A percentile compares a stretch with the other conserved stretches of the same genome.
Conservation (phyloP, 1,140 invertebrate species). For the Coelopa frigida region DNA sequence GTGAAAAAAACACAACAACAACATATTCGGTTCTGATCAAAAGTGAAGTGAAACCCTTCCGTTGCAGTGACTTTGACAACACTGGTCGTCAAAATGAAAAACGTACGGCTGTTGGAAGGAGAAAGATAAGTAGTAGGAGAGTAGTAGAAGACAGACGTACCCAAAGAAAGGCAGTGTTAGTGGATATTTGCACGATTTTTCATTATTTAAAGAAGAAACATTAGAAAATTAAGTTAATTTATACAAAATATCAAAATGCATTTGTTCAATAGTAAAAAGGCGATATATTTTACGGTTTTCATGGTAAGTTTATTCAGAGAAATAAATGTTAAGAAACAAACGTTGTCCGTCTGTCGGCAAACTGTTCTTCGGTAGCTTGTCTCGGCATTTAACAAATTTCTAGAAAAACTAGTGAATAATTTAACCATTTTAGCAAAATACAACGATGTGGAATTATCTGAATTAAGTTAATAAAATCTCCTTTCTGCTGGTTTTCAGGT, state of each 20-base stretch:
- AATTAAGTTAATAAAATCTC: slow-evolving; percentile 1
- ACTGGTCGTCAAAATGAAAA: too few species aligned
- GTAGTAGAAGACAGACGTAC: too few species aligned
- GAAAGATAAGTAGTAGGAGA: too few species aligned
- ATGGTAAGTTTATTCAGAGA: slow-evolving; percentile 14
- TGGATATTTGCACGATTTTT: too few species aligned
- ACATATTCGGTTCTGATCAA: too few species aligned
- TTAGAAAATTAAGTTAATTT: slow-evolving; percentile 7
- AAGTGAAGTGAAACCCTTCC: too few species aligned
- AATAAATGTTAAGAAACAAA: neutral
- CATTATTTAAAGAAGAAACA: neutral
- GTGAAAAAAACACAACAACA: too few species aligned
- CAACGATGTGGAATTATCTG: too few species aligned
- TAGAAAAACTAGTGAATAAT: neutral
- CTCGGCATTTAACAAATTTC: neutral
- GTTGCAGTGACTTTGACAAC: too few species aligned
- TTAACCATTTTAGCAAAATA: too few species aligned
- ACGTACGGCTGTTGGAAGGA: too few species aligned
- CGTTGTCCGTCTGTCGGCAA: slow-evolving; percentile 2
- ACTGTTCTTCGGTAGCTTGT: neutral
- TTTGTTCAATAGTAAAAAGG: slow-evolving; percentile 13
- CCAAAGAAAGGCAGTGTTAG: too few species aligned
- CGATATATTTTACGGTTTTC: slow-evolving; percentile 11
- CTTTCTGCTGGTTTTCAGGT: slow-evolving; percentile 50
- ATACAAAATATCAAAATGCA: slow-evolving; percentile 13